These are phyloP conservation scores for Pammene aurita DNA, from an alignment of 2,888 invertebrate species.

Conservation along the genomic window DNA sequence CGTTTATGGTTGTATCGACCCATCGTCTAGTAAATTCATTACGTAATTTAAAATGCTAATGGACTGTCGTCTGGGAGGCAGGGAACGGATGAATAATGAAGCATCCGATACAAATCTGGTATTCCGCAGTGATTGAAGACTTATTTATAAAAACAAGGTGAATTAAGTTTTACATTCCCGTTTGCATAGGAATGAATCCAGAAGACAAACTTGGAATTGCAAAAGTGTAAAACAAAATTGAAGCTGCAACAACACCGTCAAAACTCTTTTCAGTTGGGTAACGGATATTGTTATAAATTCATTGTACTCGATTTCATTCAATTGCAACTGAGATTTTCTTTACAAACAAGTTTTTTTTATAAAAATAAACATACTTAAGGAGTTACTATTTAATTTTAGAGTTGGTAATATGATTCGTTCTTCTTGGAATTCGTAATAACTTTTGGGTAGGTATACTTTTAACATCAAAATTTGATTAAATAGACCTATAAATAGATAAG, in stretches of 20 bases:
- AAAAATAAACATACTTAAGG: no score
- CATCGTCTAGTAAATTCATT: slow-evolving; percentile 70
- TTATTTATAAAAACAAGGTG: slow-evolving; percentile 42
- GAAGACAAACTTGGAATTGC: slow-evolving; percentile 39
- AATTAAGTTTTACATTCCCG: slow-evolving; percentile 38
- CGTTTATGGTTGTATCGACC: slow-evolving; percentile 50
- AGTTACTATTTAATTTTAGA: no score
- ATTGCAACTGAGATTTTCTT: background rate
- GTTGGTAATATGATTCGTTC: no score
- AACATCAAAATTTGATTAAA: no score
- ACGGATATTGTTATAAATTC: slow-evolving; percentile 35
- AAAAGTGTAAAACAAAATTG: slow-evolving; percentile 40
- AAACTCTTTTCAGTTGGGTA: slow-evolving; percentile 29
- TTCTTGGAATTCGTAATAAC: no score
- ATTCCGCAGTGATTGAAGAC: slow-evolving; percentile 57
- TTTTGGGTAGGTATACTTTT: no score
- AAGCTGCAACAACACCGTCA: slow-evolving; percentile 26
- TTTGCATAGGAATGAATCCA: slow-evolving; percentile 37
- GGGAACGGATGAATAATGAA: slow-evolving; percentile 71
- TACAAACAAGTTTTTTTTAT: background rate
- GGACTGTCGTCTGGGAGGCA: slow-evolving; percentile 66
- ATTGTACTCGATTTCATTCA: slow-evolving; percentile 8
- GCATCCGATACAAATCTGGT: slow-evolving; percentile 64
- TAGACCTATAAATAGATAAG: no score
- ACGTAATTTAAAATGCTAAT: slow-evolving; percentile 79